Evolutionary conservation across 2,888 invertebrate species (phyloP).

Genomic region (Stenchaetothrips biformis): DNA sequence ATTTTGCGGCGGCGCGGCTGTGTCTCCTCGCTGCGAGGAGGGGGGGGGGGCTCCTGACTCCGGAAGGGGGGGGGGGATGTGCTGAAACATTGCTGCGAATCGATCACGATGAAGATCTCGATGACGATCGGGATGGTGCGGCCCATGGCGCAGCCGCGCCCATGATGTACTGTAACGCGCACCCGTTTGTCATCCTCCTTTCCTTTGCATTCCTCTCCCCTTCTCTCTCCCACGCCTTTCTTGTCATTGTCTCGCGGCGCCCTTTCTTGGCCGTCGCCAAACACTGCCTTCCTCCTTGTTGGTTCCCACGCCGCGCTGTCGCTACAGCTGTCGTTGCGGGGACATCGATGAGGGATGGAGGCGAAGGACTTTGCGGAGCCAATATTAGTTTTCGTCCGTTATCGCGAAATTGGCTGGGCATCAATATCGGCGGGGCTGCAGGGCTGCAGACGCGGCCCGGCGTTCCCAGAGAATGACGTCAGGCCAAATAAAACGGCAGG

Average conservation of each 20-base stretch:
- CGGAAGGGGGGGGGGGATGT: neutral
- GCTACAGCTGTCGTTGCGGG: too few relatives aligned
- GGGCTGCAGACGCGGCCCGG: neutral
- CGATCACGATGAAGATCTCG: neutral
- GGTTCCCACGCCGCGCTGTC: too few relatives aligned
- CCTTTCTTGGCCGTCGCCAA: too few relatives aligned
- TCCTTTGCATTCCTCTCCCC: neutral
- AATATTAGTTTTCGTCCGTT: neutral
- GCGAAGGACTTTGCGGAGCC: neutral
- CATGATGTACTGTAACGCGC: conserved; percentile 9
- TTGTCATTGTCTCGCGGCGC: neutral
- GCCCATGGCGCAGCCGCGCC: neutral
- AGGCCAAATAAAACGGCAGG: too few relatives aligned
- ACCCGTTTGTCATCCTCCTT: neutral
- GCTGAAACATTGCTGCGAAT: neutral
- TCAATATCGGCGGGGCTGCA: neutral
- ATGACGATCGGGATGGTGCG: neutral
- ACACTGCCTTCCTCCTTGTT: neutral
- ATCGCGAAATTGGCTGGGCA: neutral
- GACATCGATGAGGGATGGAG: neutral
- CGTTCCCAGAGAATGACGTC: too few relatives aligned
- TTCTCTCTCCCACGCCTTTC: neutral
- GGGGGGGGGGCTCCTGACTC: neutral
- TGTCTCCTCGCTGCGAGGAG: neutral
- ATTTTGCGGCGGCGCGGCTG: neutral